phyloP scores from a whole-genome alignment of 2,888 invertebrate species.

The Eristalinus aeneus region DNA sequence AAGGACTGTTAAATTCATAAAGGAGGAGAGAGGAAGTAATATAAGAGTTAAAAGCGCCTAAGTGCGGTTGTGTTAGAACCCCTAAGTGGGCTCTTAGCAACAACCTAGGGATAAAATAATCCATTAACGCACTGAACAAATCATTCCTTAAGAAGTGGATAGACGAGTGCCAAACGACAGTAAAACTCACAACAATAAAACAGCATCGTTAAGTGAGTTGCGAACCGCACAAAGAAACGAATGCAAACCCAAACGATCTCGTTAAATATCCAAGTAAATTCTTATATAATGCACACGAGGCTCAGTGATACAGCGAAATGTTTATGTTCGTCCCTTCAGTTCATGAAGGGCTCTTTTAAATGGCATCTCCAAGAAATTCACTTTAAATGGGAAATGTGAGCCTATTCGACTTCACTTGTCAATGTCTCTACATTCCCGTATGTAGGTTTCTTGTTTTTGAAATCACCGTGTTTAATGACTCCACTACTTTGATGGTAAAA shows the following conservation, averaged over 20 bases:
- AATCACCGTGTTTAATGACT: too few relatives aligned
- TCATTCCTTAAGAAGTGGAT: background rate
- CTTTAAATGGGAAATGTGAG: background rate
- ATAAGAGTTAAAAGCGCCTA: background rate
- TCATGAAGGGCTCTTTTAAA: background rate
- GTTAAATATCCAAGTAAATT: background rate
- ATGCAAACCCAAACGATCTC: background rate
- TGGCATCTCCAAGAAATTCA: background rate
- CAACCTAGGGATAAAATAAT: background rate
- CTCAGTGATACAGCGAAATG: background rate
- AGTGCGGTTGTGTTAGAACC: background rate
- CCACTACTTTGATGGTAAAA: too few relatives aligned
- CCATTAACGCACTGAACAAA: constrained; percentile 1
- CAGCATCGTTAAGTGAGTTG: background rate
- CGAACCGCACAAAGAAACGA: background rate
- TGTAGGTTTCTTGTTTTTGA: too few relatives aligned
- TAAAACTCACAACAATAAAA: background rate
- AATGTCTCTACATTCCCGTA: background rate
- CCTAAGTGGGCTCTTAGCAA: background rate
- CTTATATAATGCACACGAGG: background rate
- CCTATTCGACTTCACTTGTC: too few relatives aligned
- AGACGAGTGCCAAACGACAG: background rate
- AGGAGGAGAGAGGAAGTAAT: background rate
- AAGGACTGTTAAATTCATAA: background rate
- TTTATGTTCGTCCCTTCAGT: background rate